These are phyloP conservation scores for Planiliza haematocheilus DNA, from an alignment of 2,113 vertebrate species.

Conservation along the genomic window DNA sequence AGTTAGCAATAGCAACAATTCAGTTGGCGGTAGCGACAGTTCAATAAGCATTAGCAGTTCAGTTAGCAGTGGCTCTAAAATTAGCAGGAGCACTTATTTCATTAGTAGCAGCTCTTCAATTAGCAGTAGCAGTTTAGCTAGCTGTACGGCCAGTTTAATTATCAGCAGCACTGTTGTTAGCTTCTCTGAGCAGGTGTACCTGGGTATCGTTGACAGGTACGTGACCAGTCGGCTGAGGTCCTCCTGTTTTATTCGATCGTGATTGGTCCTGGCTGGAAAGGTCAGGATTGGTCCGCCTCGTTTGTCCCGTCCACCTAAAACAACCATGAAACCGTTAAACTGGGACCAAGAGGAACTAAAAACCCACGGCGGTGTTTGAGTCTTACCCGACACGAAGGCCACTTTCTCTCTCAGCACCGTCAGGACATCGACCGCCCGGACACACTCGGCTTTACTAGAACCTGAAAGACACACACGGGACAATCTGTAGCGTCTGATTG, in stretches of 20 bases:
- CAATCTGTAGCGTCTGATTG: background rate
- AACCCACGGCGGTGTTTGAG: background rate
- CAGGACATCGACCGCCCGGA: constrained; percentile 96
- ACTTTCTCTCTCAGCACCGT: constrained; percentile 98
- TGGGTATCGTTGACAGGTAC: constrained; percentile 96
- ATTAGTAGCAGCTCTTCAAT: too few species aligned
- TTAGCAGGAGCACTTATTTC: too few species aligned
- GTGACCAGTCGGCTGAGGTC: constrained; percentile 96
- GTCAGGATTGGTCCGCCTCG: constrained; percentile 97
- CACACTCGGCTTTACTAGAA: constrained; percentile 91
- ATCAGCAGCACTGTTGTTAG: too few species aligned
- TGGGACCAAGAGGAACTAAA: background rate
- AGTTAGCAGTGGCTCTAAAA: too few species aligned
- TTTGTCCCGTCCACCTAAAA: constrained; percentile 95
- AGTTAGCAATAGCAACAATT: too few species aligned
- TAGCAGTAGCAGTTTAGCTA: background rate
- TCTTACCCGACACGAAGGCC: constrained; percentile 96
- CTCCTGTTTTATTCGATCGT: constrained; percentile 99
- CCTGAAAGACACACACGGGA: constrained; percentile 74
- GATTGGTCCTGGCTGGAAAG: constrained; percentile 98
- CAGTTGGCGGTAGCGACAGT: too few species aligned
- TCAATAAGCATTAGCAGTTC: too few species aligned
- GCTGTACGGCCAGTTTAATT: too few species aligned
- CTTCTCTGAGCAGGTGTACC: constrained; percentile 79
- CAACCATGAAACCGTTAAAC: background rate